Evolutionary conservation across 2,797 vertebrate species (phyloP), one percentile per base, ranked within the genome.

Genomic region (Callimico goeldii): DNA sequence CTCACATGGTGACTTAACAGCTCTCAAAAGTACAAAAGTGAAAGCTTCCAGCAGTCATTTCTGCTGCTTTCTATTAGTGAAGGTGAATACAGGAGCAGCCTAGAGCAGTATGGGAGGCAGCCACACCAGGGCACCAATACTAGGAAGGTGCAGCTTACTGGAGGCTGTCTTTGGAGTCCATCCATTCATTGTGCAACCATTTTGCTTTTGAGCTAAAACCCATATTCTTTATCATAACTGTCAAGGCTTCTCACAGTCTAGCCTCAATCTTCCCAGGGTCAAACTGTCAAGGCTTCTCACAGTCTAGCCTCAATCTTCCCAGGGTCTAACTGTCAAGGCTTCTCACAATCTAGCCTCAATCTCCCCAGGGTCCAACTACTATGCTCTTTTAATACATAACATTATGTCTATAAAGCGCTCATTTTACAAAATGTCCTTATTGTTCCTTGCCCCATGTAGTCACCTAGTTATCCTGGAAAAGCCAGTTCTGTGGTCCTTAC

Each of bases 81-180:
- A 73, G 48, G 26, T 22, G 50, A 72, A 26, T 2, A 20, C 17
- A 33, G 12, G 70, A 82, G 26, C 48, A 57, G n/a, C 41, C 55
- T 26, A 19, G 43, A n/a, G 46, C 72, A 3, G 5, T 17, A 1
- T 30, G 26, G 26, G 13, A 48, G 73, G 30, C 1, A 1, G 26
- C 55, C 24, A 6, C 9, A 11, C 26, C 3, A 0, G 55, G 24
- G 26, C 36, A 30, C 1, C 0, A 30, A 3, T 2, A 1, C 17
- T 7, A 24, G 50, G 7, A 64, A 33, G 64, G 6, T 2, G 4
- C 15, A 61, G 0, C 9, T 50, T 39, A 9, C 4, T 6, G 61
- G 19, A 48, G 81, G 41, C 61, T 30, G 11, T 55, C 72, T 57
- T 52, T 50, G 43, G 58, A 36, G n/a, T 64, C 58, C 19, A 43